Evolutionary conservation across 2,888 invertebrate genomes (phyloP).

Genomic region (Hypomecis atomaria): DNA sequence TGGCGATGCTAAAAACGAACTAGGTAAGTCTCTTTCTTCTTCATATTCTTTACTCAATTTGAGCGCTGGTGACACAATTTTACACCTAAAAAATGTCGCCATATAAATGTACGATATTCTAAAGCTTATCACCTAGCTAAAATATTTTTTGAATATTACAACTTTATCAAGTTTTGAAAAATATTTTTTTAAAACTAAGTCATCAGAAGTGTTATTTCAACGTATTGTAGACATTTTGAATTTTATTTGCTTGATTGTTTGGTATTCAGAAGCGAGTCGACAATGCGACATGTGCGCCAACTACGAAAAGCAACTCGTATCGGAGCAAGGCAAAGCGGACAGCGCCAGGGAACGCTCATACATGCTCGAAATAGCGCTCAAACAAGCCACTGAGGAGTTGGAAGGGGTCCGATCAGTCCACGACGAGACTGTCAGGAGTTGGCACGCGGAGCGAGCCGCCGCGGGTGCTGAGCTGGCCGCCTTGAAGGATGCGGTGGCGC

Average conservation of each 20-base stretch:
- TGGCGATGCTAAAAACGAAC: conserved; percentile 57
- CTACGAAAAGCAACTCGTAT: conserved; percentile 93
- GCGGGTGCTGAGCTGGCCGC: conserved; percentile 43
- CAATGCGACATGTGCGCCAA: conserved; percentile 94
- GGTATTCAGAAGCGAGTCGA: conserved; percentile 43
- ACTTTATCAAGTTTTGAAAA: too few relatives aligned
- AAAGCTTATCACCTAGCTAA: too few relatives aligned
- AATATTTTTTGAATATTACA: too few relatives aligned
- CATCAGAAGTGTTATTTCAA: too few relatives aligned
- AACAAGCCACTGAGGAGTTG: conserved; percentile 75
- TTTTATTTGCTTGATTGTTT: background rate
- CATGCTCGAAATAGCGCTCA: conserved; percentile 63
- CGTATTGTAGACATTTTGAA: too few relatives aligned
- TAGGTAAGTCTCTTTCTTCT: conserved; percentile 47
- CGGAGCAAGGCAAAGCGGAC: conserved; percentile 87
- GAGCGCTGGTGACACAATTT: too few relatives aligned
- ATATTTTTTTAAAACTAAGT: too few relatives aligned
- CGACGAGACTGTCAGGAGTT: conserved; percentile 76
- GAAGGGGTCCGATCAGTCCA: conserved; percentile 81
- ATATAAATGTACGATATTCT: too few relatives aligned
- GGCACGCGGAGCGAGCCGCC: conserved; percentile 57
- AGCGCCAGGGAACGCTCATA: conserved; percentile 57
- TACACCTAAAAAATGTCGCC: too few relatives aligned
- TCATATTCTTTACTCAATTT: too few relatives aligned
- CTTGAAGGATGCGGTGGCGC: conserved; percentile 44